Evolutionary conservation across 2,888 invertebrate genomes (phyloP).

Genomic region (Drosophila affinis): DNA sequence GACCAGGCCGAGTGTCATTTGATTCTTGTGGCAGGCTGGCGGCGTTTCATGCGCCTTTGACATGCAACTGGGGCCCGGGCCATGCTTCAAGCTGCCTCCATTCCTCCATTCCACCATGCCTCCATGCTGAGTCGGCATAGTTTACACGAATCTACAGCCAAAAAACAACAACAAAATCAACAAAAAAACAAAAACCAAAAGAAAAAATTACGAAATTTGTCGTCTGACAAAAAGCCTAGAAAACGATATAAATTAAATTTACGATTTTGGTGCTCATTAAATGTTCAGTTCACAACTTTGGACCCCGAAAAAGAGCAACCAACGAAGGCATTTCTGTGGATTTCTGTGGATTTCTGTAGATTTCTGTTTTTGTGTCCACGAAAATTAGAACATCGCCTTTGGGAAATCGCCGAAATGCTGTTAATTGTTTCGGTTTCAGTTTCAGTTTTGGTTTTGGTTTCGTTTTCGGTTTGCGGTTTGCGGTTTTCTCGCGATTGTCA

Average conservation of each 20-base stretch:
- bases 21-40: constrained; percentile 60
- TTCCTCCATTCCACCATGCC: constrained; percentile 25
- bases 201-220: constrained; percentile 64
- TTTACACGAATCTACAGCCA: constrained; percentile 60
- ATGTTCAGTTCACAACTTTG: constrained; percentile 52
- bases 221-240: constrained; percentile 69
- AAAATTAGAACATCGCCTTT: constrained; percentile 75
- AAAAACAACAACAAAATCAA: too few species aligned
- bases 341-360: constrained; percentile 7
- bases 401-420: constrained; percentile 70
- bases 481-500: constrained; percentile 68
- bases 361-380: constrained; percentile 31
- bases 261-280: constrained; percentile 72
- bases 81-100: constrained; percentile 30
- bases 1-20: constrained; percentile 52
- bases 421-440: constrained; percentile 63
- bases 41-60: constrained; percentile 73
- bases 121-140: constrained; percentile 63
- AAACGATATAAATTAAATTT: constrained; percentile 77
- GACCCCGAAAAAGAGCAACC: constrained; percentile 4
- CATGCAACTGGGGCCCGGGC: constrained; percentile 57
- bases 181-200: constrained; percentile 21
- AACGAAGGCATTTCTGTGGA: constrained; percentile 18
- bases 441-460: neutral
- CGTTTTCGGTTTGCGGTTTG: constrained; percentile 12